phyloP scores from a whole-genome alignment of 2,797 vertebrate genomes.

The Rhinophrynus dorsalis region DNA sequence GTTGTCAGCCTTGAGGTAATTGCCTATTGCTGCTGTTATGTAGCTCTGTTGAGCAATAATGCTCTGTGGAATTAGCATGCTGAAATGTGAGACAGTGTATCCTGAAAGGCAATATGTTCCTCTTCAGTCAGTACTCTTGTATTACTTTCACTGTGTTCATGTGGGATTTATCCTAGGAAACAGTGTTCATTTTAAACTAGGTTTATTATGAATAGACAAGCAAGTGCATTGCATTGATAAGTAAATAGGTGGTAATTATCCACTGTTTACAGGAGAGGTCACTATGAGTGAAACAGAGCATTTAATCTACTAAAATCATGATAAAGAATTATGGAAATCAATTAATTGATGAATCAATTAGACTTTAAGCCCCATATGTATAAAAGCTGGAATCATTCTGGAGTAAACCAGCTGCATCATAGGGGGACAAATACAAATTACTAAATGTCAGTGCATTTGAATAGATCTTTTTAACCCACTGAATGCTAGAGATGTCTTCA shows the following conservation, averaged over 20 bases:
- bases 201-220: not conserved
- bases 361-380: not conserved
- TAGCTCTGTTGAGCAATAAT: not conserved
- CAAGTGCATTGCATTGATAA: not conserved
- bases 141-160: not conserved
- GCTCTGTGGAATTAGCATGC: slow-evolving; percentile 1
- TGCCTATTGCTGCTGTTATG: not conserved
- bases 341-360: not conserved
- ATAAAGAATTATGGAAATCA: not conserved
- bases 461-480: too few species aligned
- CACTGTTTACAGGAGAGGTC: not conserved
- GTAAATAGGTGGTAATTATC: not conserved
- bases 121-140: not conserved
- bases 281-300: not conserved
- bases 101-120: not conserved
- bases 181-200: not conserved
- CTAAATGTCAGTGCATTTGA: too few species aligned
- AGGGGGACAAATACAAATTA: too few species aligned
- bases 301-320: not conserved
- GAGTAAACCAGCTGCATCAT: too few species aligned
- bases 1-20: not conserved
- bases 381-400: too few species aligned
- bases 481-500: too few species aligned
- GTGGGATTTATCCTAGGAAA: not conserved
- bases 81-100: not conserved